A percentile compares a stretch with the other conserved stretches of the same genome.
Conservation (phyloP, 2,113 vertebrate genomes). For the Hiodon tergisus region DNA sequence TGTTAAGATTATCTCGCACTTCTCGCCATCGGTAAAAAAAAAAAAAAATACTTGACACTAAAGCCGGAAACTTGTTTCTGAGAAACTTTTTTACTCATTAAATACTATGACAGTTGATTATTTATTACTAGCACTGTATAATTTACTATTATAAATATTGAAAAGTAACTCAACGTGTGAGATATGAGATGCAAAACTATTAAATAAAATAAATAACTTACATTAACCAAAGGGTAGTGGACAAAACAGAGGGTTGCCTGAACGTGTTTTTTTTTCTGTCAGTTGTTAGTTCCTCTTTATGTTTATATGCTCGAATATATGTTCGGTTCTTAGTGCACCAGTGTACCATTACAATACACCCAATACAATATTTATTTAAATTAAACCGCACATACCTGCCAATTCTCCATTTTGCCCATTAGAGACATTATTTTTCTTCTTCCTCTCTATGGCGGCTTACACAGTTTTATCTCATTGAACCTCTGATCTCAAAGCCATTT, state of each 20-base stretch:
- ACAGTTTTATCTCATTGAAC: conserved; percentile 66
- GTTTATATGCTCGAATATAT: neutral
- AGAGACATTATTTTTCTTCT: conserved; percentile 78
- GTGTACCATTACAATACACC: neutral
- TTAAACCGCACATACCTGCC: conserved; percentile 79
- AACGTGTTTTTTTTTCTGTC: neutral
- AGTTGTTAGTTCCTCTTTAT: neutral
- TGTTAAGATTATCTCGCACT: no score
- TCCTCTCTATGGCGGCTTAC: conserved; percentile 57
- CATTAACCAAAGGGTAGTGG: conserved; percentile 16
- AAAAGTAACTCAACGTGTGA: no score
- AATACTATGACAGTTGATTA: no score
- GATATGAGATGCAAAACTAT: no score
- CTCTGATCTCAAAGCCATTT: conserved; percentile 72
- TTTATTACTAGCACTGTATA: no score
- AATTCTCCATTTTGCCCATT: conserved; percentile 91
- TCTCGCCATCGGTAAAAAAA: no score
- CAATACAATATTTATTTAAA: conserved; percentile 39
- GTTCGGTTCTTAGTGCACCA: neutral
- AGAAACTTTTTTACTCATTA: no score
- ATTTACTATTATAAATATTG: no score
- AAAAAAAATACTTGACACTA: no score
- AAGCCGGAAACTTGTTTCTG: no score
- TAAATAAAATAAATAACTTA: no score
- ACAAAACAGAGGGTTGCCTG: neutral